Base-by-base conservation (phyloP, 2,888 invertebrate species). In the Adelphocoris suturalis region DNA sequence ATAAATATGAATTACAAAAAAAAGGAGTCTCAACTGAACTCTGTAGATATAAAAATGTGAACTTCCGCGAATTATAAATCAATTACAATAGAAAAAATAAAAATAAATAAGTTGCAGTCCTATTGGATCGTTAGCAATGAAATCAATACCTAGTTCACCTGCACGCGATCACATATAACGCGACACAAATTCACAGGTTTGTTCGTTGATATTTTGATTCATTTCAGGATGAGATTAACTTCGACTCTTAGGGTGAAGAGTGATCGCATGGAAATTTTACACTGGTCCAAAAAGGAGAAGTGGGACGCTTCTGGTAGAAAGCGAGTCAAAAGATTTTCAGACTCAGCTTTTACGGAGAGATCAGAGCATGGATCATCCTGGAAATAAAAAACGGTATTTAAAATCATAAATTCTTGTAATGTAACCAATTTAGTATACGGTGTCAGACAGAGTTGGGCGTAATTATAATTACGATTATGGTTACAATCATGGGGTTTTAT, bases 291-390 rank as follows among this genome's bases (percentile, higher is more conserved):
- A 11, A 23, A 68, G 61, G 52, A 52, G 52, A 16, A 14, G 52
- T 52, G 52, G n/a, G 68, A 68, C 23, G 68, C 9, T 3, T n/a
- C n/a, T 9, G 23, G 68, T 19, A 68, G 68, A 68, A 68, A 68
- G 37, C 80, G 19, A 37, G 46, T 80, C 46, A 16, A 13, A 27
- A 37, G 55, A 9, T 81, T 14, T 76, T 7, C 47, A 0, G 14
- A 87, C 27, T 52, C 76, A 61, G 28, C 52, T 76, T 76, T 84
- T 90, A 91, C 37, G 90, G 87, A n/a, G 92, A 90, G 81, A 93
- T 93, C 27, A 93, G 91, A 4, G 93, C 92, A 91, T 92, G 93
- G 90, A 93, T 93, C 93, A 93, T 93, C 91, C 93, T 93, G 92
- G 90, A 93, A 93, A 78, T 90, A 90, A 92, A 48, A 28, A 52